Percentiles rank a stretch among this genome's conserved stretches.
phyloP scores from a whole-genome alignment of 2,113 vertebrate genomes.

The Chaenogobius annularis region DNA sequence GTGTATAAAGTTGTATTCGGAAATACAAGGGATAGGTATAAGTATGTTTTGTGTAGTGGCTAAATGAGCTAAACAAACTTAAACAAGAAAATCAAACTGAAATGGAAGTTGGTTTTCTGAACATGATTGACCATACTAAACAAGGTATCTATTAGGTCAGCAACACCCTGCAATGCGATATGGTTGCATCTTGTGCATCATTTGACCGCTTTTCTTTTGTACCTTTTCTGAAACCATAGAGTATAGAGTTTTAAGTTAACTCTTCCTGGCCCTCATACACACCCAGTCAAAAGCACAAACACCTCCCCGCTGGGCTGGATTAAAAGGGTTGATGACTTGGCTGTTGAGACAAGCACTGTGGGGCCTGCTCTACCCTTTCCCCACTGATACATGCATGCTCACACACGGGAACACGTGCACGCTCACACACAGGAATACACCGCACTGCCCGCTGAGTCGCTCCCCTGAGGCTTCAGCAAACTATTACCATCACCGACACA shows the following conservation, averaged over 20 bases:
- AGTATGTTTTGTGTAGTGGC: too few relatives aligned
- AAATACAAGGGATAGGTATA: too few relatives aligned
- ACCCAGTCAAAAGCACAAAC: slow-evolving; percentile 53
- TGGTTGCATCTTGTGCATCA: background rate
- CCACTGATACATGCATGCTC: slow-evolving; percentile 50
- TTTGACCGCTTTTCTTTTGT: slow-evolving; percentile 3
- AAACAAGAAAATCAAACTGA: background rate
- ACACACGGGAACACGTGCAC: slow-evolving; percentile 6
- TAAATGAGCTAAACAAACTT: background rate
- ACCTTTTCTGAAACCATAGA: slow-evolving; percentile 17
- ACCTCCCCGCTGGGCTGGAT: slow-evolving; percentile 65
- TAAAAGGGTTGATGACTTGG: slow-evolving; percentile 71
- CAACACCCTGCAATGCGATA: background rate
- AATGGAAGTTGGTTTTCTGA: background rate
- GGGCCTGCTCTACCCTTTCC: slow-evolving; percentile 48
- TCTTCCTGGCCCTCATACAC: slow-evolving; percentile 32
- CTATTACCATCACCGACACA: slow-evolving; percentile 68
- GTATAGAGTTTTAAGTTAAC: slow-evolving; percentile 33
- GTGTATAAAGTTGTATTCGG: too few relatives aligned
- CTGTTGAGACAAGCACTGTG: slow-evolving; percentile 64
- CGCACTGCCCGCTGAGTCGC: slow-evolving; percentile 51
- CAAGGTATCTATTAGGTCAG: background rate
- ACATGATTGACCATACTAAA: background rate
- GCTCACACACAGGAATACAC: slow-evolving; percentile 15
- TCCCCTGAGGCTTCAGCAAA: slow-evolving; percentile 66